These are phyloP conservation scores for Sula dactylatra DNA, from an alignment of 2,113 vertebrate species.

Conservation along the genomic window DNA sequence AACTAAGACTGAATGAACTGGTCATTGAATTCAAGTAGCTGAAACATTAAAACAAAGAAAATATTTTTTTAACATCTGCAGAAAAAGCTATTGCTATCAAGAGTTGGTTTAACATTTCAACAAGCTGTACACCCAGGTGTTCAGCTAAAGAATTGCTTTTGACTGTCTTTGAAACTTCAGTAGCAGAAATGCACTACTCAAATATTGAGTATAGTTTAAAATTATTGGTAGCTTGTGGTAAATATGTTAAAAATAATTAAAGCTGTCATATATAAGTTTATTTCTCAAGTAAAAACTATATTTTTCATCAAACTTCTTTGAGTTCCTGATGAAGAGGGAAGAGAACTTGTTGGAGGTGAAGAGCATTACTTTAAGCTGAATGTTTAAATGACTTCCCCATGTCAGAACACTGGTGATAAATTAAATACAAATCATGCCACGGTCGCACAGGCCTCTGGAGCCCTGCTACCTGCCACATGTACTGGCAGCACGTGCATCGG, in stretches of 20 bases:
- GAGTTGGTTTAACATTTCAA: neutral
- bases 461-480: neutral
- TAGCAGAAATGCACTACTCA: neutral
- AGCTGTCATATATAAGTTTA: neutral
- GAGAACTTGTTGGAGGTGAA: neutral
- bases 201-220: neutral
- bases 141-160: neutral
- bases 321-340: neutral
- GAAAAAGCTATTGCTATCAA: neutral
- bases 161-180: neutral
- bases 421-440: neutral
- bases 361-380: neutral
- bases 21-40: neutral
- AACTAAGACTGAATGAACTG: neutral
- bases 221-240: neutral
- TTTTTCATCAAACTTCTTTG: neutral
- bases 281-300: neutral
- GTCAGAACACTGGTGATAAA: neutral
- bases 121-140: neutral
- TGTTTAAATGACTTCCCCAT: neutral
- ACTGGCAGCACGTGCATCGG: neutral
- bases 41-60: neutral
- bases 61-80: neutral
- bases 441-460: neutral
- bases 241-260: neutral